A percentile compares a stretch with the other conserved stretches of the same genome.
Conservation (phyloP, 2,113 vertebrate species). For the Forbesichthys papilliferus region DNA sequence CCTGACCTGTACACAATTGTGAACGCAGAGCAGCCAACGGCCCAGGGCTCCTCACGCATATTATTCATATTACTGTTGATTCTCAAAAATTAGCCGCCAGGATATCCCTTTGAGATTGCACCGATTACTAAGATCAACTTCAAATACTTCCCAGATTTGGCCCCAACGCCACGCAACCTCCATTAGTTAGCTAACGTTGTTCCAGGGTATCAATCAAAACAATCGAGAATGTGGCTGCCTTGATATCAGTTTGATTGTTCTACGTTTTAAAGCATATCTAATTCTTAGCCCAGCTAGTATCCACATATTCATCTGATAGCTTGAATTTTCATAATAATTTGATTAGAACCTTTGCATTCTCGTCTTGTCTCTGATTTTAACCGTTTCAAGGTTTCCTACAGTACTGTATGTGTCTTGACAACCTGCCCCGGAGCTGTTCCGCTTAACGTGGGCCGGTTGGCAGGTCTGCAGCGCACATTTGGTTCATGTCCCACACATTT, state of each 20-base stretch:
- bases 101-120: slow-evolving; percentile 77
- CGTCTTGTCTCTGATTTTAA: slow-evolving; percentile 53
- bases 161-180: slow-evolving; percentile 53
- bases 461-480: slow-evolving; percentile 85
- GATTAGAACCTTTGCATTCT: slow-evolving; percentile 41
- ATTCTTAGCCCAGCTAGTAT: slow-evolving; percentile 27
- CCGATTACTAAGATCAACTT: slow-evolving; percentile 73
- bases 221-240: slow-evolving; percentile 38
- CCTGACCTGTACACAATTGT: slow-evolving; percentile 45
- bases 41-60: slow-evolving; percentile 62
- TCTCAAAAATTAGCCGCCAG: slow-evolving; percentile 77
- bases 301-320: slow-evolving; percentile 57
- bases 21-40: slow-evolving; percentile 44
- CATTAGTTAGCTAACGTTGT: slow-evolving; percentile 57
- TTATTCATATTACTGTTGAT: slow-evolving; percentile 78
- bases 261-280: slow-evolving; percentile 18
- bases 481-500: slow-evolving; percentile 84
- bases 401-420: slow-evolving; percentile 57
- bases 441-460: slow-evolving; percentile 81
- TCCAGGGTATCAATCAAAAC: slow-evolving; percentile 51
- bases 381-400: slow-evolving; percentile 60
- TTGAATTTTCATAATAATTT: slow-evolving; percentile 55
- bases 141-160: slow-evolving; percentile 74
- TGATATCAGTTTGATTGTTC: slow-evolving; percentile 39
- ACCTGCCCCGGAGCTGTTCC: slow-evolving; percentile 79